These are phyloP conservation scores for Cladorhizidae sp. DNA, from an alignment of 37 sponge, comb jelly and placozoan genomes.

Conservation along the genomic window DNA sequence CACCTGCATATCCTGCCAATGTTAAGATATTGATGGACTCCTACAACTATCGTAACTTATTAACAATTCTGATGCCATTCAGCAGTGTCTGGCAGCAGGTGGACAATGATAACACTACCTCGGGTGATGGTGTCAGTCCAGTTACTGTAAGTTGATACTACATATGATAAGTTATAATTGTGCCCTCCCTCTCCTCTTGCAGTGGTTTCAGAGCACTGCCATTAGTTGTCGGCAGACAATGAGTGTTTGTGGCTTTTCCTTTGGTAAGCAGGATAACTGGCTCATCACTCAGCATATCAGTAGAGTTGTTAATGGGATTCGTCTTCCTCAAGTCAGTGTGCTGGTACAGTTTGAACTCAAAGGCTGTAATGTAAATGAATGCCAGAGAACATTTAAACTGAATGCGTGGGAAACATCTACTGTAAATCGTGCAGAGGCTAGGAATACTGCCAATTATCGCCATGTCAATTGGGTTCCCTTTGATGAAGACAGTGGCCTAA, in stretches of 20 bases:
- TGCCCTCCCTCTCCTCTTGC: background rate
- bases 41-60: slow-evolving; percentile 11
- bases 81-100: slow-evolving; percentile 13
- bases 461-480: background rate
- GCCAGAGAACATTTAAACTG: background rate
- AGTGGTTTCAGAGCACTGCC: slow-evolving; percentile 20
- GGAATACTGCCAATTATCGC: slow-evolving; percentile 9
- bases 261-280: slow-evolving; percentile 30
- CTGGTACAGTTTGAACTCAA: slow-evolving; percentile 4
- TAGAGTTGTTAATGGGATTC: slow-evolving; percentile 16
- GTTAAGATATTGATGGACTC: slow-evolving; percentile 34
- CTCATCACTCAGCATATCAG: slow-evolving; percentile 45
- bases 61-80: background rate
- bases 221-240: background rate
- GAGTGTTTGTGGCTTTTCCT: slow-evolving; percentile 2
- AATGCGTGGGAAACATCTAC: slow-evolving; percentile 22
- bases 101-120: slow-evolving; percentile 24
- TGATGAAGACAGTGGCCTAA: background rate
- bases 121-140: background rate
- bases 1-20: background rate
- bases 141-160: background rate
- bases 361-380: slow-evolving; percentile 1
- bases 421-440: background rate
- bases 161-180: background rate
- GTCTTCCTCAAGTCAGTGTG: slow-evolving; percentile 24